Evolutionary conservation across 2,113 vertebrate species (phyloP), one percentile per base, ranked within the genome.

Genomic region (Phocoena sinus): DNA sequence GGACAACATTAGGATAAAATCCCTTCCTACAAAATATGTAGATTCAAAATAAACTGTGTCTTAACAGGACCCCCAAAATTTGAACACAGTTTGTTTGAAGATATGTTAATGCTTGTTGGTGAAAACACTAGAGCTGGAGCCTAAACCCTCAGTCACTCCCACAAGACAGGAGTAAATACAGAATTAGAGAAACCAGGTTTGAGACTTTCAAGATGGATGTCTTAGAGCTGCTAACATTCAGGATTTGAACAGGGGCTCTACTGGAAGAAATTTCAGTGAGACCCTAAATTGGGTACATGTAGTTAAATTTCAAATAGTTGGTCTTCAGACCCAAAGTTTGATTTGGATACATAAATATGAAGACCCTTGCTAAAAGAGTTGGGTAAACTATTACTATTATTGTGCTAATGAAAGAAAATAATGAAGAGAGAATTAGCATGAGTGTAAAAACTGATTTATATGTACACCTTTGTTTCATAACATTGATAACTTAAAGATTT

Each of bases 101-200:
- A 28, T 56, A 70, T 5, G 14, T 47, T 62, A 14, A 50, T 13
- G 12, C 8, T n/a, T 74, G 3, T 33, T 26, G 9, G 21, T 62
- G 28, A 95, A 81, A 31, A n/a, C 6, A 33, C 2, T 28, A 65
- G 3, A 18, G 26, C 8, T 89, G 28, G 23, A 90, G 3, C 14
- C 20, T 60, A 28, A 41, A 53, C 11, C 4, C 18, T 84, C 3
- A 9, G 28, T 20, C 5, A 33, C 9, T 65, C 21, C 25, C 7
- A 6, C 23, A 33, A 18, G 7, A 44, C 21, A 3, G 0, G 25
- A 77, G 28, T 21, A 97, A 58, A 93, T 93, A 94, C 25, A 98
- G 62, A 44, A 96, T 73, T 60, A 41, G n/a, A 67, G 76, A 97
- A 96, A 80, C 60, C 68, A 81, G 31, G 86, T 96, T 6, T 6